Conservation (phyloP, 92 coral and sea anemone genomes). For the Micromussa lordhowensis region DNA sequence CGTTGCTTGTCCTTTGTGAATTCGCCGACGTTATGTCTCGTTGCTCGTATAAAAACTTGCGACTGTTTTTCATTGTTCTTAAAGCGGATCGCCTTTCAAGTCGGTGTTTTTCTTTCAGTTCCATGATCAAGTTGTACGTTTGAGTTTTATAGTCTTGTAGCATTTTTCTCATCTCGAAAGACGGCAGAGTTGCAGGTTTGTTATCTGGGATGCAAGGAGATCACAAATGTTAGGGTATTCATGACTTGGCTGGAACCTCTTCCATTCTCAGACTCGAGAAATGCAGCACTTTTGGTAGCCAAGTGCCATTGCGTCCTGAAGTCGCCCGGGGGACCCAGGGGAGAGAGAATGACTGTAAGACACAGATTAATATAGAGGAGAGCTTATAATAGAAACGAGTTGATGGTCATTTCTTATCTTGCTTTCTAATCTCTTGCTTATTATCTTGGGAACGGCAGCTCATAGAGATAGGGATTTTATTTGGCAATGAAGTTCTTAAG, state of each 20-base stretch:
- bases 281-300: neutral
- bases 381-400: too few species aligned
- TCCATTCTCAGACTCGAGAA: neutral
- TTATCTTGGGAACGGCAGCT: too few species aligned
- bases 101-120: slow-evolving; percentile 24
- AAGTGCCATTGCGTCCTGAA: neutral
- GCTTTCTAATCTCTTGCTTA: too few species aligned
- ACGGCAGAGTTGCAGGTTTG: neutral
- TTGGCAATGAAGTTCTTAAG: too few species aligned
- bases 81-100: neutral
- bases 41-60: neutral
- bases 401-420: too few species aligned
- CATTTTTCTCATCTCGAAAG: slow-evolving; percentile 13
- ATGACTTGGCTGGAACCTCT: neutral
- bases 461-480: too few species aligned
- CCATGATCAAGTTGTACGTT: neutral
- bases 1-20: neutral
- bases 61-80: slow-evolving; percentile 10
- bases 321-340: too few species aligned
- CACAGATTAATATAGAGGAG: too few species aligned
- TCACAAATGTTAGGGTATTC: neutral
- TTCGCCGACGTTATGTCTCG: neutral
- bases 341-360: too few species aligned
- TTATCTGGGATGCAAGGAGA: slow-evolving; percentile 7
- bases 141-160: slow-evolving; percentile 9